These are phyloP conservation scores for Carettochelys insculpta DNA, from an alignment of 2,113 vertebrate genomes.

Conservation along the genomic window DNA sequence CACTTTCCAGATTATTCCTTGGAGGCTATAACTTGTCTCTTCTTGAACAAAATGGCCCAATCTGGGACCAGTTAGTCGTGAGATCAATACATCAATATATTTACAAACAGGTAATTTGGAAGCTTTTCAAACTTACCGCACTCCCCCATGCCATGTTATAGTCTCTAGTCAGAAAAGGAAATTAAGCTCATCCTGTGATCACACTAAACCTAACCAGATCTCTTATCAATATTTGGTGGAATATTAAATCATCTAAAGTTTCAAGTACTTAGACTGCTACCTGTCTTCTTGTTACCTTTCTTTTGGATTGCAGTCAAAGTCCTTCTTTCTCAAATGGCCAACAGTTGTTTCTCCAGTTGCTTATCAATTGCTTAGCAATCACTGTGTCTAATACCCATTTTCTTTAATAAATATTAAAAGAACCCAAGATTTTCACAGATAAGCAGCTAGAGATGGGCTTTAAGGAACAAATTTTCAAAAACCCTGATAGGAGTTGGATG, in stretches of 20 bases:
- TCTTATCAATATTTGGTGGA: not conserved
- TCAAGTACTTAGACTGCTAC: not conserved
- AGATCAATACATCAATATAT: not conserved
- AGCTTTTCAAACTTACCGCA: not conserved
- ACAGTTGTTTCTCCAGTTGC: conserved; percentile 29
- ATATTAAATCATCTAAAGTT: not conserved
- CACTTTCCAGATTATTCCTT: not conserved
- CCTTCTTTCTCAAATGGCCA: not conserved
- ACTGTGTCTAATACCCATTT: not conserved
- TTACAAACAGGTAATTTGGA: not conserved
- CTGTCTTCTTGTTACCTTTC: rapidly evolving
- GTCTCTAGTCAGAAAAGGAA: not conserved
- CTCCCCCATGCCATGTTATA: not conserved
- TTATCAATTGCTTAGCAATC: not conserved
- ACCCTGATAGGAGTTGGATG: rapidly evolving
- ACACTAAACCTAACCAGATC: not conserved
- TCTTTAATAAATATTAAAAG: conserved; percentile 26
- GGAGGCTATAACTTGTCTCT: not conserved
- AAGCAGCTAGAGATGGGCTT: not conserved
- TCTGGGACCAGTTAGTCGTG: not conserved
- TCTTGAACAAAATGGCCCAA: not conserved
- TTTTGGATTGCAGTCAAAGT: not conserved
- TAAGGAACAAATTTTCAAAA: not conserved
- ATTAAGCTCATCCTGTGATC: not conserved
- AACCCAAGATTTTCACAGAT: not conserved